Conservation (phyloP, 2,113 vertebrate species). For the Tringa solitaria region DNA sequence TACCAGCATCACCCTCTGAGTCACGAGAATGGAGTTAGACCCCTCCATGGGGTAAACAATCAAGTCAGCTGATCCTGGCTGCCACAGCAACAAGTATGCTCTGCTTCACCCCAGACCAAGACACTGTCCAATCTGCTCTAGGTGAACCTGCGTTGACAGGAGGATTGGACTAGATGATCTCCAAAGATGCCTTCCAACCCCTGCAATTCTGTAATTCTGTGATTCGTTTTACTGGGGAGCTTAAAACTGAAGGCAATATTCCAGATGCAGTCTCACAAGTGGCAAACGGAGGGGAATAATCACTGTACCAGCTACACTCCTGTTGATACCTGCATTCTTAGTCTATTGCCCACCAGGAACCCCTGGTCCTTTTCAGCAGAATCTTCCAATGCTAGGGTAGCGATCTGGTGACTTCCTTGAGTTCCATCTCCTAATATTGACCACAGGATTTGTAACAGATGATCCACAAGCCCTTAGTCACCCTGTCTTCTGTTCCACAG, state of each 20-base stretch:
- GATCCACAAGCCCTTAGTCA: background rate
- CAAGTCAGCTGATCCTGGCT: too few relatives aligned
- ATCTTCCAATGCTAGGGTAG: background rate
- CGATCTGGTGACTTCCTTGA: background rate
- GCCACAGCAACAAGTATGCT: too few relatives aligned
- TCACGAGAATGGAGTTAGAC: too few relatives aligned
- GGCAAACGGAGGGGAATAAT: background rate
- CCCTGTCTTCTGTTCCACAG: background rate
- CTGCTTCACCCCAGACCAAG: too few relatives aligned
- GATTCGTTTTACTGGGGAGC: background rate
- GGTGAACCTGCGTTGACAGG: too few relatives aligned
- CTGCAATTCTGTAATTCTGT: too few relatives aligned
- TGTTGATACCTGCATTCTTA: background rate
- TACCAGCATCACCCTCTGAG: background rate
- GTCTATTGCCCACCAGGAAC: background rate
- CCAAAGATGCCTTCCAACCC: too few relatives aligned
- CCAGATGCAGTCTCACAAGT: background rate
- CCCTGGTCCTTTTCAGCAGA: background rate
- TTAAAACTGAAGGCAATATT: background rate
- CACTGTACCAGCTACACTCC: background rate
- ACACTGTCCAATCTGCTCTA: too few relatives aligned
- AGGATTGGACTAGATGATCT: too few relatives aligned
- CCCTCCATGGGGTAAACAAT: too few relatives aligned
- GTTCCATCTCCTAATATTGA: background rate
- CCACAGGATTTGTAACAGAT: background rate